Conservation (phyloP, 2,888 invertebrate genomes). For the Autographa gamma region DNA sequence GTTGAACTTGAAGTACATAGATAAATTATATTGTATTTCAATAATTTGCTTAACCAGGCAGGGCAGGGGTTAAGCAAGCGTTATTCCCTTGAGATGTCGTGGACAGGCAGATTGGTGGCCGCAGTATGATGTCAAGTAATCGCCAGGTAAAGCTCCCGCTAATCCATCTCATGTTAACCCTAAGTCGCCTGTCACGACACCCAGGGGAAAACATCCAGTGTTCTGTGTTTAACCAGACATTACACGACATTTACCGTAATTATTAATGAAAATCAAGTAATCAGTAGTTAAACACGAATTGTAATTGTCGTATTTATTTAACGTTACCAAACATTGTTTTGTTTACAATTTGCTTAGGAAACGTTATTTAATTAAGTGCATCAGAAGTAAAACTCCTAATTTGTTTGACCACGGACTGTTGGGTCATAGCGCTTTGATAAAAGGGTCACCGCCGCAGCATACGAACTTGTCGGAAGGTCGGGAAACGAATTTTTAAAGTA, state of each 20-base stretch:
- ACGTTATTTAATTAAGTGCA: slow-evolving; percentile 28
- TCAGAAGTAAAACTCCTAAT: slow-evolving; percentile 48
- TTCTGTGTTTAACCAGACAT: neutral
- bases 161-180: slow-evolving; percentile 5
- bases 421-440: slow-evolving; percentile 61
- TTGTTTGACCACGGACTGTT: slow-evolving; percentile 57
- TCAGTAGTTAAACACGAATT: neutral
- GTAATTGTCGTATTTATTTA: neutral
- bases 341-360: slow-evolving; percentile 19
- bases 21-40: neutral
- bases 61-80: slow-evolving; percentile 29
- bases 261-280: slow-evolving; percentile 4
- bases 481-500: slow-evolving; percentile 74
- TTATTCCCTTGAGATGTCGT: slow-evolving; percentile 36
- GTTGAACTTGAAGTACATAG: too few species aligned
- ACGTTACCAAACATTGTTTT: neutral
- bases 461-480: slow-evolving; percentile 62
- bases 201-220: neutral
- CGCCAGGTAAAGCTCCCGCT: neutral
- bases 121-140: slow-evolving; percentile 5
- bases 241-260: neutral
- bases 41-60: slow-evolving; percentile 18
- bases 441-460: slow-evolving; percentile 59
- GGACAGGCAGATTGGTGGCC: slow-evolving; percentile 12
- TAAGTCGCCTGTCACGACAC: slow-evolving; percentile 2